Percentiles rank a stretch among this genome's conserved stretches.
phyloP scores from a whole-genome alignment of 2,888 invertebrate genomes.

The Metalampra italica region DNA sequence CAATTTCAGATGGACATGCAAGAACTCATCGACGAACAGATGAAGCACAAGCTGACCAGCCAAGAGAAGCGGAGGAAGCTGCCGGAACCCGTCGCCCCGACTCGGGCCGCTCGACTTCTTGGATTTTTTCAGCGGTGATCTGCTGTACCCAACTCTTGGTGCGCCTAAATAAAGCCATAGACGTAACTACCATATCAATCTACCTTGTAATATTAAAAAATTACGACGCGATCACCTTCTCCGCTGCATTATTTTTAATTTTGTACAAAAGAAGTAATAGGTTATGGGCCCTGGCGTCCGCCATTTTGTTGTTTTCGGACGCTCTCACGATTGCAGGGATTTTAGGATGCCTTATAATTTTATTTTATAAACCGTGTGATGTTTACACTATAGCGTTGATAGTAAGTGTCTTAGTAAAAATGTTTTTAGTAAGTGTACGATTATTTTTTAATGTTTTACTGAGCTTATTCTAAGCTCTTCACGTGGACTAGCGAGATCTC shows the following conservation, averaged over 20 bases:
- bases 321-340: slow-evolving; percentile 34
- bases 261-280: slow-evolving; percentile 35
- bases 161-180: slow-evolving; percentile 46
- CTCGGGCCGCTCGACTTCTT: slow-evolving; percentile 57
- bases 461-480: slow-evolving; percentile 25
- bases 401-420: slow-evolving; percentile 57
- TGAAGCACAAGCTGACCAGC: slow-evolving; percentile 89
- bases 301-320: slow-evolving; percentile 45
- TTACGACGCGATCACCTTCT: slow-evolving; percentile 39
- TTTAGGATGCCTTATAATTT: slow-evolving; percentile 44
- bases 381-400: slow-evolving; percentile 62
- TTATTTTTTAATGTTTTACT: slow-evolving; percentile 50
- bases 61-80: slow-evolving; percentile 76
- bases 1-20: slow-evolving; percentile 94
- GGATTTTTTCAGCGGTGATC: slow-evolving; percentile 78
- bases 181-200: slow-evolving; percentile 45
- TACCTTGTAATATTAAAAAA: slow-evolving; percentile 47
- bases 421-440: slow-evolving; percentile 52
- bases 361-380: slow-evolving; percentile 62
- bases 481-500: slow-evolving; percentile 8
- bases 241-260: slow-evolving; percentile 43
- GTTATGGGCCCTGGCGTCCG: slow-evolving; percentile 31
- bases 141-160: slow-evolving; percentile 49
- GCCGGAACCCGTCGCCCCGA: slow-evolving; percentile 57
- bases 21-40: slow-evolving; percentile 92